Evolutionary conservation across 2,113 vertebrate genomes (phyloP).

Genomic region (Cebidichthys violaceus): DNA sequence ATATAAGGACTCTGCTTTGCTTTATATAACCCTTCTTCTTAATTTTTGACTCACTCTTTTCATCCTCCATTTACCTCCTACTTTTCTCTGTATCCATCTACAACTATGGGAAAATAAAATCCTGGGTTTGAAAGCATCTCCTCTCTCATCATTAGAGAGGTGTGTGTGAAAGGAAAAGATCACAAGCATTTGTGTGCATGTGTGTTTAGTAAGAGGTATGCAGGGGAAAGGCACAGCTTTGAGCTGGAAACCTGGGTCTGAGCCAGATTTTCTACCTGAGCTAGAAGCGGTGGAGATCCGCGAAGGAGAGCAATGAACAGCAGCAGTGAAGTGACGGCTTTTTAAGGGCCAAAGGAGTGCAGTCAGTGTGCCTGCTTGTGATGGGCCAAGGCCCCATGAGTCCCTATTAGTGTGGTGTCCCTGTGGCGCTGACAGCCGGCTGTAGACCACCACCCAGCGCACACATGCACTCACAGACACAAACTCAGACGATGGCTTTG

Average conservation of each 20-base stretch:
- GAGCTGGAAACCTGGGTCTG: constrained; percentile 67
- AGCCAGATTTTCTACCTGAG: constrained; percentile 77
- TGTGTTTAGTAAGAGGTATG: constrained; percentile 49
- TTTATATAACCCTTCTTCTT: constrained; percentile 40
- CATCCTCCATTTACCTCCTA: constrained; percentile 28
- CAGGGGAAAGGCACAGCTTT: constrained; percentile 44
- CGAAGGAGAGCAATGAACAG: constrained; percentile 60
- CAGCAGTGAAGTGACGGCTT: constrained; percentile 68
- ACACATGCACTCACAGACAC: constrained; percentile 59
- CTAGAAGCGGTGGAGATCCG: constrained; percentile 53
- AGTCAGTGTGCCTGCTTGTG: constrained; percentile 70
- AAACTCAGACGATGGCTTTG: constrained; percentile 43
- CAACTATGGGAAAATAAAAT: constrained; percentile 69
- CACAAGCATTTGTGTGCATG: constrained; percentile 52
- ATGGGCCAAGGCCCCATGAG: constrained; percentile 75
- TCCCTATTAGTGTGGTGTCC: constrained; percentile 84
- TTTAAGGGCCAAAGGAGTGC: constrained; percentile 68
- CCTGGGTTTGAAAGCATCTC: constrained; percentile 65
- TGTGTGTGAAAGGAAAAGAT: constrained; percentile 67
- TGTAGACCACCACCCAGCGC: constrained; percentile 69
- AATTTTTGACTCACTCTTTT: constrained; percentile 40
- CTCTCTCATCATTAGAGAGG: constrained; percentile 76
- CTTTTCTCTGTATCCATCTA: constrained; percentile 6
- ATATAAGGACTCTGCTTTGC: constrained; percentile 34
- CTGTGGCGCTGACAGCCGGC: constrained; percentile 83